phyloP scores from a whole-genome alignment of 2,888 invertebrate species.

The Drosophila prostipennis region DNA sequence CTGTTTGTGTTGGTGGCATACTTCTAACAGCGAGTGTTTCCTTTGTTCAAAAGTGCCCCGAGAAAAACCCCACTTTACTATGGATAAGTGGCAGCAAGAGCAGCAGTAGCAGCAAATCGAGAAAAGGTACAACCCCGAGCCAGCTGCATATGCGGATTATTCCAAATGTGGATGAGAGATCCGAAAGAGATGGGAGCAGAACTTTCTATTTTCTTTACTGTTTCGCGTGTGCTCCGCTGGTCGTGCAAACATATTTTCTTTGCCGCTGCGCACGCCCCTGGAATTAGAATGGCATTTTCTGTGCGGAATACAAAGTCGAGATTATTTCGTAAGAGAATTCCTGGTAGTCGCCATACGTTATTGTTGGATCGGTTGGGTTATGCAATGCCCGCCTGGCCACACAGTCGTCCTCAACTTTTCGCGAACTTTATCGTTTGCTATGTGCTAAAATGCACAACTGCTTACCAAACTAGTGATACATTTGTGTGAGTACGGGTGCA shows the following conservation, averaged over 20 bases:
- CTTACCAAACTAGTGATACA: slow-evolving; percentile 25
- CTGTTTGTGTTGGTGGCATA: slow-evolving; percentile 55
- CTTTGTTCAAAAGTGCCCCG: slow-evolving; percentile 59
- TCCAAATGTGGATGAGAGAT: slow-evolving; percentile 21
- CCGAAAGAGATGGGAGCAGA: slow-evolving; percentile 55
- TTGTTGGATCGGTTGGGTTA: slow-evolving; percentile 9
- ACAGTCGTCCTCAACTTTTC: slow-evolving; percentile 41
- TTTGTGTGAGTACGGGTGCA: slow-evolving; percentile 13
- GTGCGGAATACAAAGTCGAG: slow-evolving; percentile 14
- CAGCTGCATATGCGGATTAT: slow-evolving; percentile 11
- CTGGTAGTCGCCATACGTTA: slow-evolving; percentile 17
- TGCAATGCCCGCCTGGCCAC: slow-evolving; percentile 21
- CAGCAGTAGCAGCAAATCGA: slow-evolving; percentile 19
- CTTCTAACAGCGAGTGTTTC: slow-evolving; percentile 67
- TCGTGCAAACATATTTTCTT: slow-evolving; percentile 14
- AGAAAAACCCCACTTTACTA: slow-evolving; percentile 23
- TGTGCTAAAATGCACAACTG: slow-evolving; percentile 66
- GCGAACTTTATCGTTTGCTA: slow-evolving; percentile 59
- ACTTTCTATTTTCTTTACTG: slow-evolving; percentile 83
- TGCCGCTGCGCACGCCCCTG: slow-evolving; percentile 1
- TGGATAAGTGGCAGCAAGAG: slow-evolving; percentile 47
- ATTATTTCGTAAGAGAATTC: slow-evolving; percentile 23
- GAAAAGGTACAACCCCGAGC: slow-evolving; percentile 21
- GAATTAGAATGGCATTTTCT: slow-evolving; percentile 21
- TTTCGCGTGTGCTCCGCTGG: slow-evolving; percentile 54